Conservation (phyloP, 2,797 vertebrate genomes). For the Aselliscus stoliczkanus region DNA sequence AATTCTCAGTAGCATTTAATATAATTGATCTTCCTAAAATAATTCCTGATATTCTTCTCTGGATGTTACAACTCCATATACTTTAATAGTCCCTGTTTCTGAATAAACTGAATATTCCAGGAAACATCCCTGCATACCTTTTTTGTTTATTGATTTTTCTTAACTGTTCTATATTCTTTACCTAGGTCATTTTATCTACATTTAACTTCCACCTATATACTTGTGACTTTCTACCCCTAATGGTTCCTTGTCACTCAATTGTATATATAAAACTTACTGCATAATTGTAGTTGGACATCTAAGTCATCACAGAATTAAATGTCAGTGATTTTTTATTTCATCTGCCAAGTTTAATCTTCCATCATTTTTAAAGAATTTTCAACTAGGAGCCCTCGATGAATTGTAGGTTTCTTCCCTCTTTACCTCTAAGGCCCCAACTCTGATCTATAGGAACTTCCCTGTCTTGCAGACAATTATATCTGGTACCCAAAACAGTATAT, state of each 20-base stretch:
- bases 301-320: background rate
- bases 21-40: background rate
- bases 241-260: background rate
- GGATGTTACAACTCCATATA: background rate
- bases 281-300: background rate
- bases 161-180: background rate
- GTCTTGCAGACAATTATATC: background rate
- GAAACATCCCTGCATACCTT: background rate
- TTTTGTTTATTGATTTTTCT: background rate
- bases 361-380: too few species aligned
- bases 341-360: background rate
- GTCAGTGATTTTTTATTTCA: background rate
- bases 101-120: background rate
- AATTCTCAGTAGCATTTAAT: background rate
- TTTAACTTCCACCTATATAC: background rate
- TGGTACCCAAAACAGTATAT: background rate
- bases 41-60: background rate
- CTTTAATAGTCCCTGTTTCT: background rate
- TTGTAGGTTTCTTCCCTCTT: background rate
- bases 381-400: background rate
- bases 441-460: background rate
- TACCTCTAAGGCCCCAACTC: background rate
- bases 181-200: background rate
- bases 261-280: background rate
- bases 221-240: background rate